Conservation (phyloP, 2,797 vertebrate genomes). For the Sciurus carolinensis region DNA sequence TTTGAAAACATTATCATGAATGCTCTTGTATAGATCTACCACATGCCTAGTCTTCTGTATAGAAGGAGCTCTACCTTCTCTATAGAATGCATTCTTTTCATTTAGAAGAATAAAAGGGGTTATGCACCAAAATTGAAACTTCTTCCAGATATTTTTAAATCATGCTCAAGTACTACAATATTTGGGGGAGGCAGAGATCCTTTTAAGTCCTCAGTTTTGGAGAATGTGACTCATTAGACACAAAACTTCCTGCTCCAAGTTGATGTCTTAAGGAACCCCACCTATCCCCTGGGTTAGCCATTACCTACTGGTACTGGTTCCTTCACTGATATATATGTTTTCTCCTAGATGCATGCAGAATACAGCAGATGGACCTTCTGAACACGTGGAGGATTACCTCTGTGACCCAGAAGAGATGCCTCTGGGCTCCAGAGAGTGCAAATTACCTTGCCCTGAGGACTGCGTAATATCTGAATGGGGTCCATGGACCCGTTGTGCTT, state of each 20-base stretch:
- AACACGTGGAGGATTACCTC: constrained; percentile 97
- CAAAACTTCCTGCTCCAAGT: not conserved
- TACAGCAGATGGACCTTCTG: constrained; percentile 96
- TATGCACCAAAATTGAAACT: not conserved
- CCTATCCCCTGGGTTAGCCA: not conserved
- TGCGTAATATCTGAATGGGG: constrained; percentile 98
- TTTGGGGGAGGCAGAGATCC: not conserved
- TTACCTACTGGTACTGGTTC: not conserved
- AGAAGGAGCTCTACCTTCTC: not conserved
- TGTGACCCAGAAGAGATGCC: constrained; percentile 99
- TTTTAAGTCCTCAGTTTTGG: constrained; percentile 11
- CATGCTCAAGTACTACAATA: not conserved
- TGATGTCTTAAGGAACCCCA: not conserved
- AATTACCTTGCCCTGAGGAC: constrained; percentile 96
- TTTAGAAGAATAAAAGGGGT: not conserved
- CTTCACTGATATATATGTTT: not conserved
- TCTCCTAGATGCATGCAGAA: constrained; percentile 97
- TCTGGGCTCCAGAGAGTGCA: constrained; percentile 95
- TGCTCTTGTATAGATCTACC: not conserved
- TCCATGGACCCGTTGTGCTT: constrained; percentile 94
- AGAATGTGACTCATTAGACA: not conserved
- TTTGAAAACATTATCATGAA: constrained; percentile 14
- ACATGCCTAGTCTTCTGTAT: not conserved
- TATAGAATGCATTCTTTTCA: constrained; percentile 29
- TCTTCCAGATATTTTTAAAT: not conserved